phyloP scores from a whole-genome alignment of 2,888 invertebrate genomes.

The Monopis laevigella region DNA sequence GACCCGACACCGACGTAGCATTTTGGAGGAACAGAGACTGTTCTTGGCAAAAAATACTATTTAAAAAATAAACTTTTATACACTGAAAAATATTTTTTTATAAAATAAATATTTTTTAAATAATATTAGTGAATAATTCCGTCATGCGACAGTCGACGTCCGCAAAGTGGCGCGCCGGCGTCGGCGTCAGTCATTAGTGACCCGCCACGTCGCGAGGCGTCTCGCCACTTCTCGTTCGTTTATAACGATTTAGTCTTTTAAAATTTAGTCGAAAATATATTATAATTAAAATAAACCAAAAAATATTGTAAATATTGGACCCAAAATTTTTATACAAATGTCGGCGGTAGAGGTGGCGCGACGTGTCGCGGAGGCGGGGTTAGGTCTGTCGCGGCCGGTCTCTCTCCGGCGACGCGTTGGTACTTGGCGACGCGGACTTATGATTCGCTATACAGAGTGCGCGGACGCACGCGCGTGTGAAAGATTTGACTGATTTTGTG shows the following conservation, averaged over 20 bases:
- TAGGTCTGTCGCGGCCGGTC: slow-evolving; percentile 16
- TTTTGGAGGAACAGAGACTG: no score
- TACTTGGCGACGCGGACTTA: slow-evolving; percentile 58
- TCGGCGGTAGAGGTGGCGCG: slow-evolving; percentile 31
- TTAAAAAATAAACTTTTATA: no score
- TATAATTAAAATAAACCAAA: slow-evolving; percentile 3
- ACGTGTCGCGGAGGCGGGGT: slow-evolving; percentile 11
- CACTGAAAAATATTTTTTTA: no score
- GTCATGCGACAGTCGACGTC: no score
- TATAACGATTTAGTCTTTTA: background rate
- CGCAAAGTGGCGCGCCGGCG: slow-evolving; percentile 2
- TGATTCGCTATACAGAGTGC: slow-evolving; percentile 42
- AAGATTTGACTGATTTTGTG: background rate
- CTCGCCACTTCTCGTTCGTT: slow-evolving; percentile 16
- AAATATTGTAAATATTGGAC: slow-evolving; percentile 53
- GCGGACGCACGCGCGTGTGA: background rate
- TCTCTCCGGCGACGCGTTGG: slow-evolving; percentile 23
- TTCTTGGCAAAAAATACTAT: no score
- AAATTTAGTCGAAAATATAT: slow-evolving; percentile 6
- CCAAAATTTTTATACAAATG: slow-evolving; percentile 64
- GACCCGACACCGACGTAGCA: no score
- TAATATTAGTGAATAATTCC: no score
- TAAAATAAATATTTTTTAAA: no score
- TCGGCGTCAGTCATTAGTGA: background rate
- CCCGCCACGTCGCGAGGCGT: no score